Evolutionary conservation across 2,797 vertebrate genomes (phyloP), one percentile per base, ranked within the genome.

Genomic region (Taenioides sp.): DNA sequence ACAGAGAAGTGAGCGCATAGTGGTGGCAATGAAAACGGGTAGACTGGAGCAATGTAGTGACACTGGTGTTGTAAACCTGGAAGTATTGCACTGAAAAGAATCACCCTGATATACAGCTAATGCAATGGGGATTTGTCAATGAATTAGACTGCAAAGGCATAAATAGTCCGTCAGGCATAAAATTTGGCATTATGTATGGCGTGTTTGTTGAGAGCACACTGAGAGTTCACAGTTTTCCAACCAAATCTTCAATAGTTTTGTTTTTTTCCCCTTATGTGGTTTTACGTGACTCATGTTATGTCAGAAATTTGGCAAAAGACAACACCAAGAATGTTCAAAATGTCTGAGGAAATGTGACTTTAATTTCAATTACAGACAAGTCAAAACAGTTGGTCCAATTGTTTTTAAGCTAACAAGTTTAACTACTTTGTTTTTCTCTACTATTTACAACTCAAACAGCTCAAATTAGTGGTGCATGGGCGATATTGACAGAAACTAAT

Each of bases 301-400:
- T 49, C 63, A 43, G 43, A 40, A 43, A 64, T 40, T 40, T 22
- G 5, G 17, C 63, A 65, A 49, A 49, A 18, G 43, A 17, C 34
- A 40, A 43, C 37, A 16, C 63, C 40, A 49, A 65, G 64, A 49
- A 65, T 65, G 64, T 65, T 47, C 9, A 65, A 49, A 7, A 65
- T 49, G 40, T 25, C 40, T 65, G 43, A 49, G 27, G 43, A 65
- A 11, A 49, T 20, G 23, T 65, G 40, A 65, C 40, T 49, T 47
- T 65, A 63, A 64, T 64, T n/a, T 64, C 14, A 25, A 28, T 18
- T 18, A 50, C 22, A 17, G 22, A 25, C 23, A 27, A 47, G 43
- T 49, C 14, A 65, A 65, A 65, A 65, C 64, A 65, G 20, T 58
- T 14, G n/a, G 62, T 65, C 5, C 9, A 65, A 17, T 25, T 49